phyloP scores from a whole-genome alignment of 2,888 invertebrate species.

The Serrognathus titanus region DNA sequence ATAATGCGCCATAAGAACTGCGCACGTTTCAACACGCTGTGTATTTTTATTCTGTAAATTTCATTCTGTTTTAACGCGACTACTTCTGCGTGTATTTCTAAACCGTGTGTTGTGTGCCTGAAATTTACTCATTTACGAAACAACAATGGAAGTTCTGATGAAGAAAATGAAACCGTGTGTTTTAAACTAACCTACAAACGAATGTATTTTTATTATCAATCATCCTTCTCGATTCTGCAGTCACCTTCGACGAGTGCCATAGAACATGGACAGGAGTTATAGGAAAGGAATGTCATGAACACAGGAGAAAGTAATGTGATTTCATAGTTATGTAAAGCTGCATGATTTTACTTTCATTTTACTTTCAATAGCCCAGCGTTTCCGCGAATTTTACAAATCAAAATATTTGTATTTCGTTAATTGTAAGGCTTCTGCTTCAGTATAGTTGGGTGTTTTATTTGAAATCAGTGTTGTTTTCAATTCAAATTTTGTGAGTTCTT shows the following conservation, averaged over 20 bases:
- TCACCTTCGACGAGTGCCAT: neutral
- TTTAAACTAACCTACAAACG: neutral
- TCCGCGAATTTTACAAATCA: constrained; percentile 7
- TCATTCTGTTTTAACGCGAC: no score
- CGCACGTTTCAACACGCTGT: no score
- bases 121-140: no score
- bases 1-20: no score
- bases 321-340: constrained; percentile 48
- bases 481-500: no score
- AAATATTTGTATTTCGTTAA: neutral
- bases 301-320: constrained; percentile 48
- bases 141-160: no score
- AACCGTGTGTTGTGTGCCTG: no score
- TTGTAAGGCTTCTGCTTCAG: no score
- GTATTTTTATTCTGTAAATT: no score
- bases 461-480: no score
- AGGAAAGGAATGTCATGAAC: constrained; percentile 23
- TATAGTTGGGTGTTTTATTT: no score
- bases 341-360: constrained; percentile 48
- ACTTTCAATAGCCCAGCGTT: constrained; percentile 24
- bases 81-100: no score
- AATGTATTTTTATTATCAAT: neutral
- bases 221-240: neutral
- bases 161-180: neutral
- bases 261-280: constrained; percentile 1